Evolutionary conservation across 2,888 invertebrate genomes (phyloP), one percentile per base, ranked within the genome.

Genomic region (Euzetes globulus): DNA sequence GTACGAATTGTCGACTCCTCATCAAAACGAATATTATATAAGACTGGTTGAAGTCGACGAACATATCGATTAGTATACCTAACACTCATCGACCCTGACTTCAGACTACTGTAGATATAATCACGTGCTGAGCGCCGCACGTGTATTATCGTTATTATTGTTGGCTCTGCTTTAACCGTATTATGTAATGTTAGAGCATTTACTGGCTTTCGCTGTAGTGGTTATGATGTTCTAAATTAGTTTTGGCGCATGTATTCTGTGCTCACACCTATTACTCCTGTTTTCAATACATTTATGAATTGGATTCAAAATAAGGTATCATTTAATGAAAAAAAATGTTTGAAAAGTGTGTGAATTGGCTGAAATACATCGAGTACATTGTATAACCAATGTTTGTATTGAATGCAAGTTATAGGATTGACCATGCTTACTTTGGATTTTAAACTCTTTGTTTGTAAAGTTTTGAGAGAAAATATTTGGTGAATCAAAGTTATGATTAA

Each of bases 121-220:
- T 70, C 70, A 70, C 70, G 70, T 70, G 70, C 70, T 70, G 25
- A 45, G 25, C 19, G 45, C 45, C 37, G 70, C 70, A 70, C 70
- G 70, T 70, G 70, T 70, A 45, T 45, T 70, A 25, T 70, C 45
- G n/a, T 70, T 63, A 63, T 63, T 70, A 45, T 70, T 70, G 25
- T 45, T 70, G 11, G 45, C 15, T 70, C 17, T 25, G 37, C 37
- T 47, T 45, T 70, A 3, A 47, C 45, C 25, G 15, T 70, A 70
- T 70, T 70, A 70, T 70, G 47, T 70, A 70, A 70, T 70, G 37
- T 25, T 19, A 70, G 45, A 70, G 47, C 25, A 45, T 25, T 45
- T 37, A 41, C 41, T 41, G 41, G 1, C 41, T 41, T 41, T 37
- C n/a, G 27, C 2, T 19, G 45, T 70, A 70, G 70, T 70, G 41